Percentiles rank a stretch among this genome's conserved stretches.
Conservation (phyloP, 2,888 invertebrate genomes). For the Automeris io region DNA sequence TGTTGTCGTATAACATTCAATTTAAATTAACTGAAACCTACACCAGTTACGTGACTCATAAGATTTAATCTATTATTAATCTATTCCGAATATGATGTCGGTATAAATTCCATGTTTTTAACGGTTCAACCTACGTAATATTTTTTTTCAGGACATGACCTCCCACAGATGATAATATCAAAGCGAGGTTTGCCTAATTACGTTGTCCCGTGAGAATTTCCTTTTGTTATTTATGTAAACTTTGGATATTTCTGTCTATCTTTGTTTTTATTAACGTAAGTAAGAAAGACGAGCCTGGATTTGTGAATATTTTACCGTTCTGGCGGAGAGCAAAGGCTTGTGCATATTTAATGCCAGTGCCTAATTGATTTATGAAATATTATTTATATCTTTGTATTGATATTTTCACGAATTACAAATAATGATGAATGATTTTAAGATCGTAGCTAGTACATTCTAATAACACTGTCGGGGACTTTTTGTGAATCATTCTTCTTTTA, state of each 20-base stretch:
- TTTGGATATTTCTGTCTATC: slow-evolving; percentile 1
- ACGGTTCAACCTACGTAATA: slow-evolving; percentile 1
- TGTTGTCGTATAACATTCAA: slow-evolving; percentile 2
- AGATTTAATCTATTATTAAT: slow-evolving; percentile 6
- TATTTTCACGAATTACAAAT: background rate
- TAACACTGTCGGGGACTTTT: slow-evolving; percentile 6
- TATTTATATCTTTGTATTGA: slow-evolving; percentile 18
- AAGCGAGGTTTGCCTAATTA: slow-evolving; percentile 1
- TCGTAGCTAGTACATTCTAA: background rate
- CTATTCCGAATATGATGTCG: background rate
- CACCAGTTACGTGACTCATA: slow-evolving; percentile 8
- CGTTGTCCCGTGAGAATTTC: slow-evolving; percentile 4
- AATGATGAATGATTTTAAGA: background rate
- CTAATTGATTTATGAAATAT: slow-evolving; percentile 41
- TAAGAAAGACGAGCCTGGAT: slow-evolving; percentile 14
- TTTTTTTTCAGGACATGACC: background rate
- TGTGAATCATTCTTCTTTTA: slow-evolving; percentile 7
- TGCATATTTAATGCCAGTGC: slow-evolving; percentile 34
- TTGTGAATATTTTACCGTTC: slow-evolving; percentile 27
- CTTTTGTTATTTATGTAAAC: slow-evolving; percentile 5
- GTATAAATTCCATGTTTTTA: slow-evolving; percentile 1
- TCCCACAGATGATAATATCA: background rate
- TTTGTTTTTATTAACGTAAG: slow-evolving; percentile 8
- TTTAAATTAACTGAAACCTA: slow-evolving; percentile 8
- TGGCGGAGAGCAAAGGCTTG: slow-evolving; percentile 25